Evolutionary conservation across 2,797 vertebrate species (phyloP).

Genomic region (Tokudaia muenninki): DNA sequence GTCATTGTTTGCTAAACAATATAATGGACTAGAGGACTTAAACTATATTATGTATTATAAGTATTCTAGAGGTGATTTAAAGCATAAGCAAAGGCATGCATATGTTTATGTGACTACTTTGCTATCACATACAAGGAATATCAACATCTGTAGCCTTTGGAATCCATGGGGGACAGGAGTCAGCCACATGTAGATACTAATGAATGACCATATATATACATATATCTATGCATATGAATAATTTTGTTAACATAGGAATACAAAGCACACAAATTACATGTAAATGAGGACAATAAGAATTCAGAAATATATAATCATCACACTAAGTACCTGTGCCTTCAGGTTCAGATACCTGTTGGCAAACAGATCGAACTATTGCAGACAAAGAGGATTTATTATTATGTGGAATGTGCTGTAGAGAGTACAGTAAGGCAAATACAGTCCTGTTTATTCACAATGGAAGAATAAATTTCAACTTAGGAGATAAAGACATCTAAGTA

Average conservation of each 20-base stretch:
- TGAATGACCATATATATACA: neutral
- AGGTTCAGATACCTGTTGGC: neutral
- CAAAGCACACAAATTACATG: neutral
- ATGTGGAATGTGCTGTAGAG: neutral
- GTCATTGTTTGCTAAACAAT: neutral
- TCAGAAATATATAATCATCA: neutral
- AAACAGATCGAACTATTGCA: neutral
- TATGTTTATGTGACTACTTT: neutral
- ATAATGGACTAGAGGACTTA: neutral
- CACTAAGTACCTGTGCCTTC: neutral
- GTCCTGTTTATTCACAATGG: slow-evolving; percentile 26
- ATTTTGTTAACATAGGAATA: neutral
- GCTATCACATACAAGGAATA: neutral
- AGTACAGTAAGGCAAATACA: slow-evolving; percentile 4
- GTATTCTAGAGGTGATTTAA: neutral
- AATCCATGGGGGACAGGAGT: neutral
- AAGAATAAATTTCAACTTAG: neutral
- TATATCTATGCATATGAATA: neutral
- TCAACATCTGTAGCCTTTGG: neutral
- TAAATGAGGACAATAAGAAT: neutral
- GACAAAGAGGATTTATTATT: neutral
- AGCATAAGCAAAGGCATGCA: neutral
- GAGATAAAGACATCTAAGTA: neutral
- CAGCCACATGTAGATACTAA: neutral
- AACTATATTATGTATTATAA: neutral